Base-by-base conservation (phyloP, 2,113 vertebrate genomes). In the Hydrolagus affinis region DNA sequence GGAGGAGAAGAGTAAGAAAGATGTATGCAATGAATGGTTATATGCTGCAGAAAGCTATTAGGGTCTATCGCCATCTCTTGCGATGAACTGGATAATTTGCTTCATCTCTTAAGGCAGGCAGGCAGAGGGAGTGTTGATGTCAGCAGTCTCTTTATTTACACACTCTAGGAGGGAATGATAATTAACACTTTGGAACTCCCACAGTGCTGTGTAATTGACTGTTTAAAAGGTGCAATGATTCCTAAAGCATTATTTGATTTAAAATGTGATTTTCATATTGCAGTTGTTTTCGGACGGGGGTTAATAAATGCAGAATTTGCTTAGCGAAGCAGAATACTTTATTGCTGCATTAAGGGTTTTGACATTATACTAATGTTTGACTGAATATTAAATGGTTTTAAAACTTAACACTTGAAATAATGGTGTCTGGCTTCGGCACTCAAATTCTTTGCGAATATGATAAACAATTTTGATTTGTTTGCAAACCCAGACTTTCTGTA, bases 61-160 rank as follows among this genome's bases (percentile, higher is more conserved):
- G 62, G 62, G 64, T 83, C 28, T 12, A 66, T n/a, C 78, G 66
- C 19, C 10, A 14, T 83, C 62, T 83, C 28, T 28, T 64, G 44
- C 62, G 11, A 32, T 91, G 88, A 89, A 90, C 91, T 89, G 89
- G 90, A 93, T 92, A 91, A 94, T 95, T 89, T 91, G 88, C 91
- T 93, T 91, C 89, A 89, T 96, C 89, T 90, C 91, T 92, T 91
- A 93, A 93, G 91, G 93, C 91, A 89, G 86, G 93, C 44, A 44
- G 92, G 90, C n/a, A n/a, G 88, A 93, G 93, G 95, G 96, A 98
- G 96, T 97, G 95, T 95, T 94, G 97, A 95, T 95, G 93, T 96
- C 96, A 97, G 96, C 96, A 95, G 88, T 93, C 90, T 91, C 94
- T 97, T 97, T 98, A 98, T 99, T 99, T 98, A 98, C 96, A 93